Base-by-base conservation (phyloP, 2,888 invertebrate genomes). In the Leptopilina drosophilae region DNA sequence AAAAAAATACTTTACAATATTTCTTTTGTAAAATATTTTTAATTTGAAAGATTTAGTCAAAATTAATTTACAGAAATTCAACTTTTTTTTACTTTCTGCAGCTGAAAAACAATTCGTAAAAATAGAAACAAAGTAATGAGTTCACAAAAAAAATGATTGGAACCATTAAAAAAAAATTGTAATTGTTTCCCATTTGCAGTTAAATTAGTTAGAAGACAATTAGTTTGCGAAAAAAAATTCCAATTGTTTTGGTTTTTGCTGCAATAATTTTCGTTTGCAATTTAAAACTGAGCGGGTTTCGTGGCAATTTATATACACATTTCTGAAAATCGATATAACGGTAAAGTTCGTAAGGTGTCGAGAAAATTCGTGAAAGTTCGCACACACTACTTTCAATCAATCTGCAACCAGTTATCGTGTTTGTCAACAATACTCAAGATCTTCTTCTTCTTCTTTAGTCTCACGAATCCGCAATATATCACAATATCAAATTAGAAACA, bases 371-470 rank as follows among this genome's bases (percentile, higher is more conserved):
- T 78, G 80, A 80, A 81, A 80, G 76, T 76, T 82, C 83, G 83
- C 83, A 33, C 33, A 80, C 33, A 80, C 80, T 79, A 80, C 77
- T 77, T 81, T 64, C 77, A 80, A 83, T 82, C 80, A 82, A 82
- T 82, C 77, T 76, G 77, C 40, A 56, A 65, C 56, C 77, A 78
- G 81, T 64, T 79, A 67, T 80, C 80, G 80, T 83, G 83, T 83
- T 83, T 83, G 78, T 81, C 83, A 83, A 83, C 82, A 83, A 81
- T 79, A 65, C 62, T 26, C 77, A 64, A 73, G 64, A 79, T 79
- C 73, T 73, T 77, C 77, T 14, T 69, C 8, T 8, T 79, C 73
- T 73, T 77, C 77, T 14, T 69, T 42, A 42, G 7, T 14, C 69
- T 75, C 81, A 78, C 79, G 77, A 77, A 33, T 82, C 64, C 59